phyloP scores from a whole-genome alignment of 2,888 invertebrate genomes.

The Eumerus sabulonum region DNA sequence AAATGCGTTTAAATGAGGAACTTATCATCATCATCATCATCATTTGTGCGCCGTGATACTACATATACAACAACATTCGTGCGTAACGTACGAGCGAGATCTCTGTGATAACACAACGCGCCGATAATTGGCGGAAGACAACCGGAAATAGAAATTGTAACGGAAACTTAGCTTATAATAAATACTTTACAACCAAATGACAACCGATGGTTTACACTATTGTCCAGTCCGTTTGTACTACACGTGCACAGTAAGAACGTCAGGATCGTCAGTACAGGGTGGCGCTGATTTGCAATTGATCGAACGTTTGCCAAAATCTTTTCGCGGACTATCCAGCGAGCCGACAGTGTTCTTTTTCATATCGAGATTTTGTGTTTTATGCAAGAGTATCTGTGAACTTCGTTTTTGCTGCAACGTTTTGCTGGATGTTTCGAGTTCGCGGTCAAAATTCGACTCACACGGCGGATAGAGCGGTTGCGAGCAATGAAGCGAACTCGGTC shows the following conservation, averaged over 20 bases:
- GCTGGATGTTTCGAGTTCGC: slow-evolving; percentile 77
- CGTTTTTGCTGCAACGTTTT: slow-evolving; percentile 78
- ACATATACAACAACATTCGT: slow-evolving; percentile 55
- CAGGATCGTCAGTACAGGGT: slow-evolving; percentile 75
- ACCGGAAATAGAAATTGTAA: slow-evolving; percentile 55
- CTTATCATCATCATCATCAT: slow-evolving; percentile 34
- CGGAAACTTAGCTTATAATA: slow-evolving; percentile 47
- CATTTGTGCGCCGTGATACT: slow-evolving; percentile 42
- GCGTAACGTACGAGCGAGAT: slow-evolving; percentile 64
- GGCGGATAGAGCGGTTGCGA: slow-evolving; percentile 78
- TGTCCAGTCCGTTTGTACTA: slow-evolving; percentile 71
- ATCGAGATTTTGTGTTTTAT: slow-evolving; percentile 91
- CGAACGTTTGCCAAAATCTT: slow-evolving; percentile 89
- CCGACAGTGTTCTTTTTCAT: slow-evolving; percentile 90
- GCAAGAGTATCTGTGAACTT: slow-evolving; percentile 84
- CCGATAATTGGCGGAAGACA: slow-evolving; percentile 53
- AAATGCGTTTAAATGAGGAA: slow-evolving; percentile 72
- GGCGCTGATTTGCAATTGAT: slow-evolving; percentile 81
- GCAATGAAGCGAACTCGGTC: slow-evolving; percentile 77
- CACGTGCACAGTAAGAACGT: slow-evolving; percentile 82
- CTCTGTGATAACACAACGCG: slow-evolving; percentile 24
- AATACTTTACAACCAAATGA: slow-evolving; percentile 60
- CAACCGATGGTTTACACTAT: slow-evolving; percentile 52
- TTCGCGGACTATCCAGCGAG: slow-evolving; percentile 80
- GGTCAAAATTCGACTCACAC: slow-evolving; percentile 77